Conservation (phyloP, 2,888 invertebrate species). For the Lasioglossum vierecki region DNA sequence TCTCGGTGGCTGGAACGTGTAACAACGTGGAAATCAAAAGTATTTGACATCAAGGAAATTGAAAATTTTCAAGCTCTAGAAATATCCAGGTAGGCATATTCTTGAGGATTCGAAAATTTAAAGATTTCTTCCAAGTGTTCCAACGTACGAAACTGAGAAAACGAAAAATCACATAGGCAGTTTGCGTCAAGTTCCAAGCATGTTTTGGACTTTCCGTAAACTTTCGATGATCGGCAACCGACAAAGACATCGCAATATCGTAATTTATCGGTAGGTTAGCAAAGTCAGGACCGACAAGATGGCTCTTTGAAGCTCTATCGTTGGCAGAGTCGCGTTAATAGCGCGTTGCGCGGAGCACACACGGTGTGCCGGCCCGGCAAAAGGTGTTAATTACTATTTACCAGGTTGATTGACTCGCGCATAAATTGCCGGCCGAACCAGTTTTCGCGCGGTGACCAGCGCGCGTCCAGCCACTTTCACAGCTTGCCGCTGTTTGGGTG, state of each 20-base stretch:
- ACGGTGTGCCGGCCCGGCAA: slow-evolving; percentile 14
- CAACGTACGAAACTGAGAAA: too few species aligned
- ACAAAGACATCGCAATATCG: neutral
- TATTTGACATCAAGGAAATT: too few species aligned
- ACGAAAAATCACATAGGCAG: neutral
- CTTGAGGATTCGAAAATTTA: neutral
- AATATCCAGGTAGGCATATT: too few species aligned
- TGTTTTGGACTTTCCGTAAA: neutral
- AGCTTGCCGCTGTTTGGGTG: slow-evolving; percentile 9
- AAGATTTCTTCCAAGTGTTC: neutral
- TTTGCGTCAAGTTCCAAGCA: neutral
- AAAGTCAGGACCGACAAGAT: slow-evolving; percentile 2
- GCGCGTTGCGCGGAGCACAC: neutral
- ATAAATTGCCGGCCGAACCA: slow-evolving; percentile 70
- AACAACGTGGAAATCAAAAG: neutral
- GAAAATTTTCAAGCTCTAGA: too few species aligned
- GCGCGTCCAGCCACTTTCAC: slow-evolving; percentile 12
- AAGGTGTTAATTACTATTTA: slow-evolving; percentile 73
- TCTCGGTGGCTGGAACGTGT: neutral
- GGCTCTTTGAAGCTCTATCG: slow-evolving; percentile 1
- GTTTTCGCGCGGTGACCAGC: slow-evolving; percentile 55
- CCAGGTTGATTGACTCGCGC: slow-evolving; percentile 68
- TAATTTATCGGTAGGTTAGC: neutral
- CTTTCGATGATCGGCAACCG: neutral
- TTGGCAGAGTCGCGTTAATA: neutral